Percentiles rank a stretch among this genome's conserved stretches.
These are phyloP conservation scores for Drosophila serrata DNA, from an alignment of 1,140 invertebrate genomes.

Conservation along the genomic window DNA sequence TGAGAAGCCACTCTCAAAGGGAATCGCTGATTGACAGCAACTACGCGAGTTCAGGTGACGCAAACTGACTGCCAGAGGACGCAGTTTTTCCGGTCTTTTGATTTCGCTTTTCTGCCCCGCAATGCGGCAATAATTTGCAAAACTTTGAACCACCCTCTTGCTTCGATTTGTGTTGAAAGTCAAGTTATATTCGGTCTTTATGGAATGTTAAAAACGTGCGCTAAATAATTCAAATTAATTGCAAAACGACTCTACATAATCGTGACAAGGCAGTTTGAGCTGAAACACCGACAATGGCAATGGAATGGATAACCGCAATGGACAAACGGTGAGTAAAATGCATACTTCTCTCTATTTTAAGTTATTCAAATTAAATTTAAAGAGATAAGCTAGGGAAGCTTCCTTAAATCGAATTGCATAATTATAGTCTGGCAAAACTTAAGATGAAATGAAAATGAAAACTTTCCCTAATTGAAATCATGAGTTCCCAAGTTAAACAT, in stretches of 20 bases:
- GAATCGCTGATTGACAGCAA: slow-evolving; percentile 53
- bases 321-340: slow-evolving; percentile 84
- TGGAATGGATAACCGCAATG: slow-evolving; percentile 86
- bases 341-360: not conserved
- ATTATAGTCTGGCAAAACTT: not conserved
- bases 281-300: slow-evolving; percentile 73
- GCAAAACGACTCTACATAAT: slow-evolving; percentile 17
- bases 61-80: slow-evolving; percentile 14
- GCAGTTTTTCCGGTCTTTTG: slow-evolving; percentile 53
- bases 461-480: slow-evolving; percentile 37
- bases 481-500: slow-evolving; percentile 18
- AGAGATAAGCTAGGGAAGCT: not conserved
- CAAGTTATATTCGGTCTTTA: slow-evolving; percentile 10
- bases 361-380: not conserved
- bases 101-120: slow-evolving; percentile 39
- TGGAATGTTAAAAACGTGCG: slow-evolving; percentile 19
- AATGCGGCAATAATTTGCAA: slow-evolving; percentile 55
- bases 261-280: slow-evolving; percentile 3
- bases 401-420: not conserved
- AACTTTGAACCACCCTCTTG: slow-evolving; percentile 22
- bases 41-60: slow-evolving; percentile 39
- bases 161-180: slow-evolving; percentile 37
- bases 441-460: slow-evolving; percentile 10
- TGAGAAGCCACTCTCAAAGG: slow-evolving; percentile 27
- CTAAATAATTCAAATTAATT: slow-evolving; percentile 23